Base-by-base conservation (phyloP, 2,113 vertebrate species). In the Heliornis fulica region DNA sequence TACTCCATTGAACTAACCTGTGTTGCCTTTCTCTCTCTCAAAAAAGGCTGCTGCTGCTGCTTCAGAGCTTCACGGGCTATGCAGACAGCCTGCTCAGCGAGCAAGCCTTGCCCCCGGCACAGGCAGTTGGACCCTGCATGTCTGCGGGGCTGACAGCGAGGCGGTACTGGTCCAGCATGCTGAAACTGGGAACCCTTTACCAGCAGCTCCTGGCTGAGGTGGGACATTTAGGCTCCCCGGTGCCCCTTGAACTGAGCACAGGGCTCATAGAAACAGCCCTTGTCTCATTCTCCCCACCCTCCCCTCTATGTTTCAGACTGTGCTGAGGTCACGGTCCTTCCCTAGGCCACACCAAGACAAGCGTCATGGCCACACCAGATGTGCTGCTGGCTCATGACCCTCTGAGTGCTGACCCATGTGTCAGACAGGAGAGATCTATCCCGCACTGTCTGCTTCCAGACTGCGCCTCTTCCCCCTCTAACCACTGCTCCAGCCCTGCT, bases 61-160 rank as follows among this genome's bases (percentile, higher is more conserved):
- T 99, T 23, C 99, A 99, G 97, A 99, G 98, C 95, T 99, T 98
- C 78, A 98, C 96, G 0, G 93, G 86, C 34, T 99, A 98, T 22
- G 48, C 96, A 7, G 98, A 99, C 61, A 92, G 76, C 53, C 70
- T 98, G 25, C 83, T 90, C 53, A 96, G 86, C 1, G 89, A 96
- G 40, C 94, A 57, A n/a, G 91, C 46, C 3, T 20, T 98, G 10
- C 96, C 97, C 3, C 89, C 91, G 0, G 7, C 34, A 2, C 96
- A 23, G 54, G 92, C 94, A 6, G 66, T 36, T 23, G 98, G 97
- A 11, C 97, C 97, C 66, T 97, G 96, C 94, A 98, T 98, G 97
- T 99, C 99, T 0, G 97, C 98, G 9, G 99, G 99, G 56, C 98
- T 99, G 89, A 98, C 98, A 0, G 99, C 97, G 16, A 98, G 94